phyloP scores from a whole-genome alignment of 2,113 vertebrate species.

The Limanda limanda region DNA sequence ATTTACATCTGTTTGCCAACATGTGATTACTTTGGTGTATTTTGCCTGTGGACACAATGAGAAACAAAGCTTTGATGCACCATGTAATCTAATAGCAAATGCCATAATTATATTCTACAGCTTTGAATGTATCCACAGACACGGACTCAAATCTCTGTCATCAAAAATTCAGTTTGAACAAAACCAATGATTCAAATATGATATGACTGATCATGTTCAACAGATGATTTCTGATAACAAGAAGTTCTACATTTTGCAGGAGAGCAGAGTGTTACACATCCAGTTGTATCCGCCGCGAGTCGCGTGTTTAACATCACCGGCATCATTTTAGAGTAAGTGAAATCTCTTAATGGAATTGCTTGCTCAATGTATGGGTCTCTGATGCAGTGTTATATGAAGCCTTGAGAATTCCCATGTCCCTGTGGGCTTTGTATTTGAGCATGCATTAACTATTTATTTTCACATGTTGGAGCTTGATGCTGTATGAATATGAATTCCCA shows the following conservation, averaged over 20 bases:
- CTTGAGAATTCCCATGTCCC: constrained; percentile 1
- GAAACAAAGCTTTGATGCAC: not conserved
- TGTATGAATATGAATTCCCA: constrained; percentile 34
- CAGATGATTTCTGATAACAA: not conserved
- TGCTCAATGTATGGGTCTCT: not conserved
- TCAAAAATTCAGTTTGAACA: constrained; percentile 2
- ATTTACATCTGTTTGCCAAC: not conserved
- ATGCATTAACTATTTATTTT: constrained; percentile 53
- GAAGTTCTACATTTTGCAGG: not conserved
- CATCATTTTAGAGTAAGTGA: not conserved
- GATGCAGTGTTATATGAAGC: constrained; percentile 13
- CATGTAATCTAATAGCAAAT: not conserved
- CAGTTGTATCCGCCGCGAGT: not conserved
- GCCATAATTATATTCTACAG: not conserved
- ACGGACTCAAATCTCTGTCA: not conserved
- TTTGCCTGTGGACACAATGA: not conserved
- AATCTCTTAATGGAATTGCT: not conserved
- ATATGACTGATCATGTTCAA: not conserved
- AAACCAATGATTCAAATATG: not conserved
- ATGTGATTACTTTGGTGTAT: not conserved
- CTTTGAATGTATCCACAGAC: not conserved
- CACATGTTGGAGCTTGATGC: constrained; percentile 18
- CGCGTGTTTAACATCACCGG: constrained; percentile 1
- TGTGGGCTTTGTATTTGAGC: constrained; percentile 18
- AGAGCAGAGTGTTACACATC: not conserved